Evolutionary conservation across 1,140 invertebrate genomes (phyloP).

Genomic region (Trichogramma pretiosum): DNA sequence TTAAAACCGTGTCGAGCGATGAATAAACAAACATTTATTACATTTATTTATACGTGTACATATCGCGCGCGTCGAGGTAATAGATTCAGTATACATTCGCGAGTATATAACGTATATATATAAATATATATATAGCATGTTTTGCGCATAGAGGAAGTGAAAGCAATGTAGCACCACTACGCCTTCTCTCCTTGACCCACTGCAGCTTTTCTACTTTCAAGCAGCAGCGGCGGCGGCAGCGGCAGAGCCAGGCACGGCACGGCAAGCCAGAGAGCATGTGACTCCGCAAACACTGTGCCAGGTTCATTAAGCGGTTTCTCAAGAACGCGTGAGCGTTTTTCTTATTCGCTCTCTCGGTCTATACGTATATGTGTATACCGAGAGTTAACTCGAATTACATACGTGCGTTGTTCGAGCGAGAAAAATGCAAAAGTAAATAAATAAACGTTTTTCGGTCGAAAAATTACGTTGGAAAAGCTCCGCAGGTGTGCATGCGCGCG

Average conservation of each 20-base stretch:
- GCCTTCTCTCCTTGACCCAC: constrained; percentile 46
- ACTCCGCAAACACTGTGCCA: constrained; percentile 20
- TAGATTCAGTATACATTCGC: no score
- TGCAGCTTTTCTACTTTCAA: constrained; percentile 46
- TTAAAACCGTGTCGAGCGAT: no score
- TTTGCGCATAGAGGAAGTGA: constrained; percentile 43
- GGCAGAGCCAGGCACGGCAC: constrained; percentile 1
- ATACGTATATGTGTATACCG: no score
- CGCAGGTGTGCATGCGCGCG: no score
- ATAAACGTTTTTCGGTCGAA: no score
- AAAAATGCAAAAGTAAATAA: no score
- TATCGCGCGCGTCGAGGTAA: no score
- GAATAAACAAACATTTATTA: no score
- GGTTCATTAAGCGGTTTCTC: constrained; percentile 46
- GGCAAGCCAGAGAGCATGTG: no score
- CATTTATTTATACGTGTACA: neutral
- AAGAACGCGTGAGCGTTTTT: constrained; percentile 2
- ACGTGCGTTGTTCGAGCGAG: no score
- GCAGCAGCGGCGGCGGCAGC: constrained; percentile 27
- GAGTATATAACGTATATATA: constrained; percentile 8
- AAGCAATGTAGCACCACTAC: constrained; percentile 26
- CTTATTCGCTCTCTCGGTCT: neutral
- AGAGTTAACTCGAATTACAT: no score
- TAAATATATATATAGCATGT: constrained; percentile 29
- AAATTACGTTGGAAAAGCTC: no score